Evolutionary conservation across 2,113 vertebrate genomes (phyloP).

Genomic region (Callospermophilus lateralis): DNA sequence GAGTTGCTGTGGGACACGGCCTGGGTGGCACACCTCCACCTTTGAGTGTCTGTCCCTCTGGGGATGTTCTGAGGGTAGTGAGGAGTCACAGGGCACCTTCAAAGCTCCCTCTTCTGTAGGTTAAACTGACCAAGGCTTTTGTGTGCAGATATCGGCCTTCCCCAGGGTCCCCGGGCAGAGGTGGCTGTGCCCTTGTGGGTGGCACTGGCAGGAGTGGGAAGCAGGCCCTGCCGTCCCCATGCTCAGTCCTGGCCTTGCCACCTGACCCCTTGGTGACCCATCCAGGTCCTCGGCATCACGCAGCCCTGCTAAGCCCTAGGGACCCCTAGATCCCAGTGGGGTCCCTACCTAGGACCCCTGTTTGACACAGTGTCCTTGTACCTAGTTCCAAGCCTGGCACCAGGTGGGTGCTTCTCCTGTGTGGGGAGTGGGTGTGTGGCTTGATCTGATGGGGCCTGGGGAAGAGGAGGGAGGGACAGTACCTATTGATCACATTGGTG

Average conservation of each 20-base stretch:
- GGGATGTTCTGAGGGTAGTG: not conserved
- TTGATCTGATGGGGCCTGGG: too few species aligned
- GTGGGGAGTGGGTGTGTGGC: too few species aligned
- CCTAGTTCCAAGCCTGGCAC: not conserved
- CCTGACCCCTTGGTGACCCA: not conserved
- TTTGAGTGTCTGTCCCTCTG: conserved; percentile 21
- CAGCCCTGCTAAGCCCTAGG: accelerated
- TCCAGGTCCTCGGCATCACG: accelerated
- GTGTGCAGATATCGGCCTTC: not conserved
- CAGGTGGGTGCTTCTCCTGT: not conserved
- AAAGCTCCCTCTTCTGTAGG: not conserved
- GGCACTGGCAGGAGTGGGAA: not conserved
- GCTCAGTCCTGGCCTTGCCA: accelerated
- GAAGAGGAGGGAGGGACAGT: accelerated
- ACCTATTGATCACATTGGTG: accelerated
- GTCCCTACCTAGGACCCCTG: not conserved
- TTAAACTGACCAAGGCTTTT: not conserved
- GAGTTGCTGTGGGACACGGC: conserved; percentile 39
- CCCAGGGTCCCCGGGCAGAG: accelerated
- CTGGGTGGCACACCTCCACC: not conserved
- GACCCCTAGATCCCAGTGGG: accelerated
- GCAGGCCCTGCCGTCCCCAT: accelerated
- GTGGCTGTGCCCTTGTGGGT: not conserved
- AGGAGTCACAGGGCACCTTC: not conserved
- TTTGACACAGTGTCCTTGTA: accelerated